These are phyloP conservation scores for Notoglanidium macrostoma DNA, from an alignment of 2,797 vertebrate species.

Conservation along the genomic window DNA sequence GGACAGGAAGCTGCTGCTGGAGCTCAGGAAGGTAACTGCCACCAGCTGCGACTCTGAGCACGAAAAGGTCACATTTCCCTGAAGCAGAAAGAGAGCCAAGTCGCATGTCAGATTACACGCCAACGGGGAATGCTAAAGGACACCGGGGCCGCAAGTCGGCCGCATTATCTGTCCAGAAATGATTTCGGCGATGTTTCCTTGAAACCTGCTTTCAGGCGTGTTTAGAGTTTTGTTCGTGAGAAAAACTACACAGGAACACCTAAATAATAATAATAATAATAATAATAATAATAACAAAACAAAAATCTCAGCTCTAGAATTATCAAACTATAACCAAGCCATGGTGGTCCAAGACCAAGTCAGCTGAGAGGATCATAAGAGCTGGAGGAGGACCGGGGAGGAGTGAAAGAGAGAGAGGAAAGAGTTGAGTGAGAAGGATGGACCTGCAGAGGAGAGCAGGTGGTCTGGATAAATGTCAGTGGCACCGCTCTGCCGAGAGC, in stretches of 20 bases:
- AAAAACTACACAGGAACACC: neutral
- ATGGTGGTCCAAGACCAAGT: neutral
- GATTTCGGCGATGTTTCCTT: neutral
- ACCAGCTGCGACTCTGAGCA: constrained; percentile 89
- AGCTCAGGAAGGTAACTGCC: constrained; percentile 88
- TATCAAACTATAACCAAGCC: neutral
- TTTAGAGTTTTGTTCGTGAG: neutral
- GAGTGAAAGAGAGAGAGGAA: constrained; percentile 27
- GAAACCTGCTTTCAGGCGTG: neutral
- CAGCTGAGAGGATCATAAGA: neutral
- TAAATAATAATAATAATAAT: too few relatives aligned
- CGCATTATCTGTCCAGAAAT: neutral
- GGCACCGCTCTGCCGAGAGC: constrained; percentile 47
- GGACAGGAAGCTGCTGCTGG: constrained; percentile 86
- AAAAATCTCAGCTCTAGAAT: too few relatives aligned
- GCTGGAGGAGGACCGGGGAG: neutral
- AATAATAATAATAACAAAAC: too few relatives aligned
- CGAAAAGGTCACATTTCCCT: constrained; percentile 98
- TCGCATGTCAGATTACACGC: constrained; percentile 47
- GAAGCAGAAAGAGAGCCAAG: constrained; percentile 60
- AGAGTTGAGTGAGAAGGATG: constrained; percentile 37
- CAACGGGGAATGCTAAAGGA: constrained; percentile 24
- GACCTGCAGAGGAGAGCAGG: constrained; percentile 51
- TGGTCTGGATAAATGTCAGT: constrained; percentile 63
- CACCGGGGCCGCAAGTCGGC: neutral